phyloP scores from a whole-genome alignment of 2,113 vertebrate genomes.

The Fulmarus glacialis region DNA sequence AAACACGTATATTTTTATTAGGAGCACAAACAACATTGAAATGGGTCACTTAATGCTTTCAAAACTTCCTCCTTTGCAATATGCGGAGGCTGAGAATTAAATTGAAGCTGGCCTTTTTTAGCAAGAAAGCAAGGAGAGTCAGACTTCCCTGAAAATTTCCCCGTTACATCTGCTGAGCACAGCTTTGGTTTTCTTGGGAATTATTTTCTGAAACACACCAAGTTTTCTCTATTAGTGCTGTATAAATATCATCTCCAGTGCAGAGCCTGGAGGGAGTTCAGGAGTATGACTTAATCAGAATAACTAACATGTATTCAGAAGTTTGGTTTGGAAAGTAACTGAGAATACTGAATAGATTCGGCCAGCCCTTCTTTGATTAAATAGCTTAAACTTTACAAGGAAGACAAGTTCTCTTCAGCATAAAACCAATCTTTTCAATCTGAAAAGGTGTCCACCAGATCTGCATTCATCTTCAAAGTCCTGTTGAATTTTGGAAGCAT shows the following conservation, averaged over 20 bases:
- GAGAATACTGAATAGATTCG: neutral
- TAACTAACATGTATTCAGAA: conserved; percentile 34
- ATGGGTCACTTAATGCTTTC: neutral
- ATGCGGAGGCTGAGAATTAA: neutral
- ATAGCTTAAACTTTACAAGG: neutral
- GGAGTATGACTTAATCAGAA: conserved; percentile 47
- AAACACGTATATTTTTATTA: neutral
- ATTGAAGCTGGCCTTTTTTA: neutral
- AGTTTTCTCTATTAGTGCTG: conserved; percentile 48
- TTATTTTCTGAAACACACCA: conserved; percentile 28
- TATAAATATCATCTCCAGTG: conserved; percentile 39
- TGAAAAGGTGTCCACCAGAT: neutral
- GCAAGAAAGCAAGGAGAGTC: neutral
- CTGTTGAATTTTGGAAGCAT: neutral
- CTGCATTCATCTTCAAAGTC: neutral
- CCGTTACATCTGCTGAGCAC: neutral
- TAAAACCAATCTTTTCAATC: neutral
- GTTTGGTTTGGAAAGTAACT: conserved; percentile 37
- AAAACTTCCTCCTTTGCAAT: neutral
- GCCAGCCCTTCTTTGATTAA: neutral
- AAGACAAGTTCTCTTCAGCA: neutral
- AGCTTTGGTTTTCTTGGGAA: conserved; percentile 32
- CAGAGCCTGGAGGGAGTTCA: conserved; percentile 34
- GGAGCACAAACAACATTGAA: neutral
- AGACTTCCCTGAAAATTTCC: neutral